phyloP scores from a whole-genome alignment of 2,888 invertebrate species.

The Marronus borbonicus region DNA sequence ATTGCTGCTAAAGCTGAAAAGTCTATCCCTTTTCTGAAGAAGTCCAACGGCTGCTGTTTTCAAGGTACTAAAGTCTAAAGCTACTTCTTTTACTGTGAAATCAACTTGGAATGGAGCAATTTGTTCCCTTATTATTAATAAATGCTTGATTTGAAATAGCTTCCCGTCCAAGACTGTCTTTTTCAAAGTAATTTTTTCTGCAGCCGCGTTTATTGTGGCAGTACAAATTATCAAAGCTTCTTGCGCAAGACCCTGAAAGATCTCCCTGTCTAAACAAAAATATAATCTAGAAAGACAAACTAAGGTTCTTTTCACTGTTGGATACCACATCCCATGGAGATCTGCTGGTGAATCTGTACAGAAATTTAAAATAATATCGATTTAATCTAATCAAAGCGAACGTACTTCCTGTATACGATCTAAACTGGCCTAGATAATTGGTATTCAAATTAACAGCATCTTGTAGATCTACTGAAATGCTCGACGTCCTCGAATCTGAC shows the following conservation, averaged over 20 bases:
- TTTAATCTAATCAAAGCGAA: slow-evolving; percentile 37
- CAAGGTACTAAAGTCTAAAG: slow-evolving; percentile 93
- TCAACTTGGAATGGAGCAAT: slow-evolving; percentile 98
- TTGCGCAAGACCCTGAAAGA: slow-evolving; percentile 97
- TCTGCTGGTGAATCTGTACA: slow-evolving; percentile 76
- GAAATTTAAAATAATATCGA: neutral
- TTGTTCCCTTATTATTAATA: slow-evolving; percentile 96
- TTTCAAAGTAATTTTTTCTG: slow-evolving; percentile 82
- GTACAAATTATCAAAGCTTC: slow-evolving; percentile 95
- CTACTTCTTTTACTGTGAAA: slow-evolving; percentile 93
- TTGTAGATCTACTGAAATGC: slow-evolving; percentile 80
- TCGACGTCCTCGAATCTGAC: slow-evolving; percentile 80
- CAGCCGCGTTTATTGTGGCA: slow-evolving; percentile 88
- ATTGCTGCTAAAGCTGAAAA: slow-evolving; percentile 86
- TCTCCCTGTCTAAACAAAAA: slow-evolving; percentile 93
- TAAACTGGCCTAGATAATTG: slow-evolving; percentile 67
- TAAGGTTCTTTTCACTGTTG: slow-evolving; percentile 94
- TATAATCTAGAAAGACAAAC: slow-evolving; percentile 94
- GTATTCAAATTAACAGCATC: slow-evolving; percentile 80
- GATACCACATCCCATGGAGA: slow-evolving; percentile 99
- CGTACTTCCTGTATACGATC: slow-evolving; percentile 71
- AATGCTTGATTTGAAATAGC: slow-evolving; percentile 97
- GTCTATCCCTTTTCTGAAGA: slow-evolving; percentile 83
- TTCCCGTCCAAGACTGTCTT: slow-evolving; percentile 92
- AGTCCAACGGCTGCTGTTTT: slow-evolving; percentile 88